phyloP scores from a whole-genome alignment of 2,113 vertebrate species.

The Heterotilapia buettikoferi region DNA sequence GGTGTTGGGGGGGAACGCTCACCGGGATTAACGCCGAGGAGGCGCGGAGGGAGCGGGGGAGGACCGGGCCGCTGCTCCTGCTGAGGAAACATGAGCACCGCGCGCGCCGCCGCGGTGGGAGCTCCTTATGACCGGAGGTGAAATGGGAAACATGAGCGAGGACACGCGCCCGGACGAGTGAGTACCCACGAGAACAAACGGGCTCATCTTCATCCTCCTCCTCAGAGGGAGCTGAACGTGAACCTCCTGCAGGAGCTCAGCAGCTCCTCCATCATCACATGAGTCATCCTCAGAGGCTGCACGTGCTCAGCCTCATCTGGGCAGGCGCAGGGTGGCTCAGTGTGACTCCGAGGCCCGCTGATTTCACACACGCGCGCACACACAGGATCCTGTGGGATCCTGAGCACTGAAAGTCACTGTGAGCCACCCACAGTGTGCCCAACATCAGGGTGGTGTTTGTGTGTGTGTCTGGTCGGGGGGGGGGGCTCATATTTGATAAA shows the following conservation, averaged over 20 bases:
- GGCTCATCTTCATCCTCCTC: neutral
- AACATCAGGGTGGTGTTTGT: neutral
- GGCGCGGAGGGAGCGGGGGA: neutral
- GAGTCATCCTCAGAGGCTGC: neutral
- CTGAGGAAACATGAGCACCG: slow-evolving; percentile 76
- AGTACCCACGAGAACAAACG: slow-evolving; percentile 50
- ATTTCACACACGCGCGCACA: neutral
- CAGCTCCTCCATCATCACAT: neutral
- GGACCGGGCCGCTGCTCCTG: neutral
- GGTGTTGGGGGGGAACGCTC: neutral
- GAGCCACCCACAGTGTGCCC: neutral
- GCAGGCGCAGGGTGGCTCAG: neutral
- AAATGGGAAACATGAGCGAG: slow-evolving; percentile 83
- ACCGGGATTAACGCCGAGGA: neutral
- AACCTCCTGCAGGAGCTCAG: neutral
- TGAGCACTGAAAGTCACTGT: neutral
- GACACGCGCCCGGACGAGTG: slow-evolving; percentile 88
- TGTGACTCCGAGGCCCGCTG: neutral
- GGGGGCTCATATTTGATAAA: neutral
- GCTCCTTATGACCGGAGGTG: slow-evolving; percentile 68
- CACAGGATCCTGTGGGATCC: neutral
- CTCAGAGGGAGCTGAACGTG: neutral
- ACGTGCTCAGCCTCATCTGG: neutral
- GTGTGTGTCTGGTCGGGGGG: neutral
- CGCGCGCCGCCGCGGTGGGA: slow-evolving; percentile 73